These are phyloP conservation scores for Hippopotamyrus pictus DNA, from an alignment of 2,797 vertebrate genomes.

Conservation along the genomic window DNA sequence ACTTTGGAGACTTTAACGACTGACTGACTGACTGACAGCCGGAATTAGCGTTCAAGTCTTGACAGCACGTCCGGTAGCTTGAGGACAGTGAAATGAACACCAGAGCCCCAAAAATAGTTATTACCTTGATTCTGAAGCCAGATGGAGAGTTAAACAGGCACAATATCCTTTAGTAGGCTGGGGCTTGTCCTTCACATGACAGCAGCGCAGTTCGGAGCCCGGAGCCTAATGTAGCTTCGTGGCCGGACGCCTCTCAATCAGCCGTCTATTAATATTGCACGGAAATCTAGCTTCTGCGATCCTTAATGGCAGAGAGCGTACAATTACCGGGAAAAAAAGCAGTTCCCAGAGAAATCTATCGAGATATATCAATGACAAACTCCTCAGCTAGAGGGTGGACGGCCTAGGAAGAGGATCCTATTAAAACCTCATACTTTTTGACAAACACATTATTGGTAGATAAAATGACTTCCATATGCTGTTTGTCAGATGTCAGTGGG, in stretches of 20 bases:
- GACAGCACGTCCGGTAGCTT: constrained; percentile 32
- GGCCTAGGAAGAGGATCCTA: constrained; percentile 62
- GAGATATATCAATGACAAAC: constrained; percentile 61
- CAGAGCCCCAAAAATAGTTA: constrained; percentile 52
- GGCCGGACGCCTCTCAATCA: constrained; percentile 28
- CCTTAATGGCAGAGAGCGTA: constrained; percentile 40
- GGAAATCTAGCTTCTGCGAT: constrained; percentile 7
- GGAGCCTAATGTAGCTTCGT: constrained; percentile 6
- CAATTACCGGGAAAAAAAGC: constrained; percentile 34
- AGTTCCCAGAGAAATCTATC: constrained; percentile 34
- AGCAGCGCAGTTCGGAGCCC: constrained; percentile 23
- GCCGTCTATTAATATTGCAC: constrained; percentile 29
- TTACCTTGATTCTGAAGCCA: constrained; percentile 51
- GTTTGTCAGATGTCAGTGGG: constrained; percentile 80
- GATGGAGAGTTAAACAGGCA: constrained; percentile 48
- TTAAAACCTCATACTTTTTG: constrained; percentile 70
- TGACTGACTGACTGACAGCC: constrained; percentile 45
- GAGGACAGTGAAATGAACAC: constrained; percentile 3
- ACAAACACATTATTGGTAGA: constrained; percentile 79
- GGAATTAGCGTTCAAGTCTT: constrained; percentile 47
- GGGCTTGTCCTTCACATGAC: constrained; percentile 56
- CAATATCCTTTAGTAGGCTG: constrained; percentile 58
- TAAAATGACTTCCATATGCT: constrained; percentile 79
- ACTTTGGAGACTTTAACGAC: constrained; percentile 47
- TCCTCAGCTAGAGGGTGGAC: constrained; percentile 47